Evolutionary conservation across 1,140 invertebrate species (phyloP).

Genomic region (Lordiphosa stackelbergi): DNA sequence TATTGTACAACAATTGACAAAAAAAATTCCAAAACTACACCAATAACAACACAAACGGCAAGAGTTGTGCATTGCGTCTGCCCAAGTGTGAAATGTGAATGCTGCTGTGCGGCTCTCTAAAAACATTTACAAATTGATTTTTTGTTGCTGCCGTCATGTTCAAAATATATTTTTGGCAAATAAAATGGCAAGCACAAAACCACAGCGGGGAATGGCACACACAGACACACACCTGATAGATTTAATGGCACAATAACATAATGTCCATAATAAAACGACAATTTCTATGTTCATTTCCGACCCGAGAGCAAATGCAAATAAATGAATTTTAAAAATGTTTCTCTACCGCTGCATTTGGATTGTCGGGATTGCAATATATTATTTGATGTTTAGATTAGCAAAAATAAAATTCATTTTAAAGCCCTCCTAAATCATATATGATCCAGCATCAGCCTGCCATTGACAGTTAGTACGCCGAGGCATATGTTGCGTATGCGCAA

Average conservation of each 20-base stretch:
- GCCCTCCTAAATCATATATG: conserved; percentile 15
- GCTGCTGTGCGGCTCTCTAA: conserved; percentile 46
- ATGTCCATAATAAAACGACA: conserved; percentile 66
- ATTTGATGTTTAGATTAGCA: conserved; percentile 32
- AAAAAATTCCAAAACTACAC: conserved; percentile 20
- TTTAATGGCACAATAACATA: conserved; percentile 63
- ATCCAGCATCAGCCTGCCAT: background rate
- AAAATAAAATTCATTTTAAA: conserved; percentile 15
- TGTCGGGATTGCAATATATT: conserved; percentile 45
- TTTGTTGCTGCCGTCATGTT: conserved; percentile 43
- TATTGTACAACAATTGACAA: conserved; percentile 35
- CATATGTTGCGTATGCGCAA: conserved; percentile 27
- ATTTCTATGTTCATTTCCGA: conserved; percentile 59
- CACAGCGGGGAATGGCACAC: conserved; percentile 44
- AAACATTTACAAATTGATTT: conserved; percentile 75
- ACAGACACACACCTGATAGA: conserved; percentile 40
- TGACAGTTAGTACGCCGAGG: background rate
- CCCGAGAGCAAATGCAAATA: conserved; percentile 33
- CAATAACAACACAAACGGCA: conserved; percentile 30
- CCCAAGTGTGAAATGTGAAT: conserved; percentile 60
- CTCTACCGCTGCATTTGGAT: conserved; percentile 1
- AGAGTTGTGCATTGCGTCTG: conserved; percentile 22
- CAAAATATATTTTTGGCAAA: conserved; percentile 37
- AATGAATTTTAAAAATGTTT: conserved; percentile 26
- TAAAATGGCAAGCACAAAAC: conserved; percentile 40